phyloP scores from a whole-genome alignment of 1,140 invertebrate species.

The Halotydeus destructor region DNA sequence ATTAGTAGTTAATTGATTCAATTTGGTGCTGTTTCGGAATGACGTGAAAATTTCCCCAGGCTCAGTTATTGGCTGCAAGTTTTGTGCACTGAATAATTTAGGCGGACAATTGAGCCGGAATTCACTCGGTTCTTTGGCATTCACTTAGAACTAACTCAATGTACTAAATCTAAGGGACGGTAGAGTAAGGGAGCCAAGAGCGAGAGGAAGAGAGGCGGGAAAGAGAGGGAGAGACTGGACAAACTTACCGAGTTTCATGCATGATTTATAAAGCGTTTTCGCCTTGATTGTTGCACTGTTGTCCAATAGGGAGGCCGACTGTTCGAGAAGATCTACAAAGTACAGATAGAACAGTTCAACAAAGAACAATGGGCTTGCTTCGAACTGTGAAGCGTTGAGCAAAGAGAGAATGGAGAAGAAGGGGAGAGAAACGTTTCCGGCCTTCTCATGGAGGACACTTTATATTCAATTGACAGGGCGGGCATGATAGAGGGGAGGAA shows the following conservation, averaged over 20 bases:
- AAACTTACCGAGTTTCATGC: conserved; percentile 37
- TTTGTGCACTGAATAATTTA: no score
- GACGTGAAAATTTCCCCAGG: no score
- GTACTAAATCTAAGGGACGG: not conserved
- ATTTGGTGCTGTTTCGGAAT: no score
- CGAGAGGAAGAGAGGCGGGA: not conserved
- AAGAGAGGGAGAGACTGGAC: not conserved
- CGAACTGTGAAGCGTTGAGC: not conserved
- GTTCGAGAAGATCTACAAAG: conserved; percentile 24
- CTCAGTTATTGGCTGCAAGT: no score
- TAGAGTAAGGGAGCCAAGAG: not conserved
- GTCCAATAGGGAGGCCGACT: conserved; percentile 20
- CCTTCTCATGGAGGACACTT: no score
- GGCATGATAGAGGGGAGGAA: no score
- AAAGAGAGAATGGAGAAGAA: not conserved
- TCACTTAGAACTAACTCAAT: not conserved
- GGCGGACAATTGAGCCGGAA: no score
- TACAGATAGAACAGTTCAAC: not conserved
- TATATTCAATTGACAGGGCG: no score
- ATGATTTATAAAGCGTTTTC: conserved; percentile 56
- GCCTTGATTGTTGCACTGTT: conserved; percentile 28
- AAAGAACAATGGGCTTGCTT: not conserved
- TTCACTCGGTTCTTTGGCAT: not conserved
- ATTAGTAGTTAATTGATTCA: no score
- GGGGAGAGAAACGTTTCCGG: not conserved